phyloP scores from a whole-genome alignment of 2,113 vertebrate species.

The Phyllostomus hastatus region DNA sequence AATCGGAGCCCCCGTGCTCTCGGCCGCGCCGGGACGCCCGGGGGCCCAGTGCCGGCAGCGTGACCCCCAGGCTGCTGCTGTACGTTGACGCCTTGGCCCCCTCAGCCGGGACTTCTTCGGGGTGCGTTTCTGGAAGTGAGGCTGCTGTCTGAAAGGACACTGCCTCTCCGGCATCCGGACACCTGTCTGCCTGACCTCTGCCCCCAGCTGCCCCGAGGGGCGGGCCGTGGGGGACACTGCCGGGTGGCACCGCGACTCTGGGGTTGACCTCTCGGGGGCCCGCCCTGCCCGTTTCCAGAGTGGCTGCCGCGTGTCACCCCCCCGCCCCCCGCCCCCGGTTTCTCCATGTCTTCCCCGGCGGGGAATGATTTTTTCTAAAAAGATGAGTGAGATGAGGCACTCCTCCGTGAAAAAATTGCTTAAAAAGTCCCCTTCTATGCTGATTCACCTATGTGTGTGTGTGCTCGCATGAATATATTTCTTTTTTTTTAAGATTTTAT shows the following conservation, averaged over 20 bases:
- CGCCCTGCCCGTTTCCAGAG: rapidly evolving
- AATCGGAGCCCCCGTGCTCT: neutral
- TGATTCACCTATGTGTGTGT: rapidly evolving
- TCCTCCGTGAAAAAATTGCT: neutral
- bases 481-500: too few relatives aligned
- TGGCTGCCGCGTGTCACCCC: neutral
- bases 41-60: rapidly evolving
- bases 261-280: neutral
- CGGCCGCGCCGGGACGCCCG: neutral
- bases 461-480: too few relatives aligned
- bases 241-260: neutral
- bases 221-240: neutral
- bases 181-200: neutral
- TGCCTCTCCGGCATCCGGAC: rapidly evolving
- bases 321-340: neutral
- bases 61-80: rapidly evolving
- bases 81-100: too few relatives aligned
- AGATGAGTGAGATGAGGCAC: neutral
- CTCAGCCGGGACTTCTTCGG: neutral
- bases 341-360: neutral
- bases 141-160: neutral
- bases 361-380: neutral
- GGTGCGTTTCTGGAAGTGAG: neutral
- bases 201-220: neutral
- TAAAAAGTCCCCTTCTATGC: neutral